Evolutionary conservation across 2,113 vertebrate genomes (phyloP).

Genomic region (Procapra przewalskii): DNA sequence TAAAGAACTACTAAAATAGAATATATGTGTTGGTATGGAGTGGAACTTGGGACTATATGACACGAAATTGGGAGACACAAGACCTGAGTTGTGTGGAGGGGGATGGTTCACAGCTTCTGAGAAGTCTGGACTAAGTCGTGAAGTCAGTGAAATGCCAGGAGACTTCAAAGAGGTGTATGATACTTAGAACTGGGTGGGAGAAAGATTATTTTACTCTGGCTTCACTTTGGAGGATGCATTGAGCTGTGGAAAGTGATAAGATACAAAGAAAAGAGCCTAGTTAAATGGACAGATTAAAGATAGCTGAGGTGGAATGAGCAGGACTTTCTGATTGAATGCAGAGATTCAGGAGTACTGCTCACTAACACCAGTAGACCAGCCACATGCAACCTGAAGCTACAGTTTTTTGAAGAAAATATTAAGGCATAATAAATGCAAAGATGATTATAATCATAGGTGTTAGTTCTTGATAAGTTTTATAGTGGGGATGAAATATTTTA

Average conservation of each 20-base stretch:
- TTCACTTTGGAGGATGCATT: background rate
- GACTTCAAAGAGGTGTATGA: background rate
- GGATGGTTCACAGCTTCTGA: background rate
- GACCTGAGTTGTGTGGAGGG: background rate
- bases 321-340: background rate
- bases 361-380: background rate
- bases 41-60: background rate
- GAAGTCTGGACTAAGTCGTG: background rate
- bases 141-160: background rate
- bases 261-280: background rate
- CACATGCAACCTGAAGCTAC: background rate
- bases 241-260: background rate
- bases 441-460: slow-evolving; percentile 53
- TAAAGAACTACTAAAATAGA: background rate
- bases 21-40: background rate
- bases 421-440: slow-evolving; percentile 24
- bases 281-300: background rate
- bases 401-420: slow-evolving; percentile 53
- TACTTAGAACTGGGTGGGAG: background rate
- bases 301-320: background rate
- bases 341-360: background rate
- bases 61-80: background rate
- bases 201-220: background rate
- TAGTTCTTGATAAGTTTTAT: slow-evolving; percentile 16
- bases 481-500: slow-evolving; percentile 15